A percentile compares a stretch with the other conserved stretches of the same genome.
Conservation (phyloP, 2,888 invertebrate species). For the Pimpla rufipes region DNA sequence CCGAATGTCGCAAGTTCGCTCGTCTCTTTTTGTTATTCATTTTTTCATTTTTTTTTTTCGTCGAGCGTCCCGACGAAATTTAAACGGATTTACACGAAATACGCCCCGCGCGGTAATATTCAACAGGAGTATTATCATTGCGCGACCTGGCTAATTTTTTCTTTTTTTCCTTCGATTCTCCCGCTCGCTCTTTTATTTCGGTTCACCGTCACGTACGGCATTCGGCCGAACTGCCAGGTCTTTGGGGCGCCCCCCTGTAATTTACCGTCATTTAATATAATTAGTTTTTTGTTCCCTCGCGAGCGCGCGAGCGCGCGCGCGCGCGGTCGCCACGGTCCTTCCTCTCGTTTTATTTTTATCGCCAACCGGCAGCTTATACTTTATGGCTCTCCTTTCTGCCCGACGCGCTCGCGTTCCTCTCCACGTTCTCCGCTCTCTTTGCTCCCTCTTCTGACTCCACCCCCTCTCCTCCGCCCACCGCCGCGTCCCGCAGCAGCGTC, state of each 20-base stretch:
- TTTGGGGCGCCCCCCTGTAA: slow-evolving; percentile 78
- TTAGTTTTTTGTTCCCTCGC: slow-evolving; percentile 77
- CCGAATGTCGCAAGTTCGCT: slow-evolving; percentile 5
- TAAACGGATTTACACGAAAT: background rate
- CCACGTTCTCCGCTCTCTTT: slow-evolving; percentile 4
- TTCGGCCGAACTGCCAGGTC: slow-evolving; percentile 49
- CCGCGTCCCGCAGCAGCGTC: background rate
- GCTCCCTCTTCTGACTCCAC: too few species aligned
- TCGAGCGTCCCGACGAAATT: slow-evolving; percentile 7
- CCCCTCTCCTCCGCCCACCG: slow-evolving; percentile 36
- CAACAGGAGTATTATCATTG: slow-evolving; percentile 42
- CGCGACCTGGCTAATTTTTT: slow-evolving; percentile 27
- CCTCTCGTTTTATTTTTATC: slow-evolving; percentile 65
- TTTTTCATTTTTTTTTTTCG: too few species aligned
- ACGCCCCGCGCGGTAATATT: slow-evolving; percentile 28
- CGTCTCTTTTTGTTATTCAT: background rate
- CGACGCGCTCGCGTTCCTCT: slow-evolving; percentile 45
- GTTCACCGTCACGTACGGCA: slow-evolving; percentile 62
- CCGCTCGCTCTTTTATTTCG: slow-evolving; percentile 64
- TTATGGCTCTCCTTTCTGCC: slow-evolving; percentile 63
- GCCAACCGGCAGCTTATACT: slow-evolving; percentile 65
- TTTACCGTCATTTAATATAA: slow-evolving; percentile 80
- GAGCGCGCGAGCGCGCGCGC: too few species aligned
- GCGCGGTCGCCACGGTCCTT: slow-evolving; percentile 52
- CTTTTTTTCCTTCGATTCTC: slow-evolving; percentile 50